These are phyloP conservation scores for Aleiodes alternator DNA, from an alignment of 2,888 invertebrate genomes.

Conservation along the genomic window DNA sequence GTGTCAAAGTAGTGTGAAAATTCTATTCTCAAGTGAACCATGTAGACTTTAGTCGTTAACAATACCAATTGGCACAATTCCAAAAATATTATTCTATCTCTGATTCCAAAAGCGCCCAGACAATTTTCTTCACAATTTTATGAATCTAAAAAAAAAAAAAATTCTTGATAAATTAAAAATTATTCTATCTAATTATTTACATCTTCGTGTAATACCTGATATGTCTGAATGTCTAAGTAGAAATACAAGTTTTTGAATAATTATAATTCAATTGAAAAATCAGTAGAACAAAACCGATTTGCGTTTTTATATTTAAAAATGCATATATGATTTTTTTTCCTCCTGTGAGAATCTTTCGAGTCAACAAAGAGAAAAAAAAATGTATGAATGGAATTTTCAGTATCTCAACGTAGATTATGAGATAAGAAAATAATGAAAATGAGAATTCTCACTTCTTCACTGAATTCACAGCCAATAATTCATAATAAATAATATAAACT, in stretches of 20 bases:
- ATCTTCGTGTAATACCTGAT: constrained; percentile 10
- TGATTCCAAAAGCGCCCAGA: neutral
- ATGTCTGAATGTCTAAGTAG: constrained; percentile 19
- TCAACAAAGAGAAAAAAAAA: too few relatives aligned
- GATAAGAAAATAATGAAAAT: neutral
- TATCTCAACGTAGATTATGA: too few relatives aligned
- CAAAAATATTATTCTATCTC: constrained; percentile 33
- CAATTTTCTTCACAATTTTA: too few relatives aligned
- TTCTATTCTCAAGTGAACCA: too few relatives aligned
- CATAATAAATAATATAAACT: neutral
- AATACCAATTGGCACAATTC: constrained; percentile 15
- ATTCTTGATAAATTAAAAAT: neutral
- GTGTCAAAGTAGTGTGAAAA: too few relatives aligned
- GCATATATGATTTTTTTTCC: too few relatives aligned
- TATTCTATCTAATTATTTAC: constrained; percentile 1
- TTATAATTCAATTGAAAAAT: neutral
- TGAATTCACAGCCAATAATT: constrained; percentile 28
- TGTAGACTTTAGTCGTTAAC: constrained; percentile 11
- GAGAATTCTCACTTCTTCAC: neutral
- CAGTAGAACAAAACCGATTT: too few relatives aligned
- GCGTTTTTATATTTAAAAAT: too few relatives aligned
- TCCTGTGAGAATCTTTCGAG: too few relatives aligned
- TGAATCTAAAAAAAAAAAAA: too few relatives aligned
- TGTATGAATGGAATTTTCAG: too few relatives aligned
- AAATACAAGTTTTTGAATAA: constrained; percentile 13